Evolutionary conservation across 2,797 vertebrate genomes (phyloP).

Genomic region (Cheirogaleus major): DNA sequence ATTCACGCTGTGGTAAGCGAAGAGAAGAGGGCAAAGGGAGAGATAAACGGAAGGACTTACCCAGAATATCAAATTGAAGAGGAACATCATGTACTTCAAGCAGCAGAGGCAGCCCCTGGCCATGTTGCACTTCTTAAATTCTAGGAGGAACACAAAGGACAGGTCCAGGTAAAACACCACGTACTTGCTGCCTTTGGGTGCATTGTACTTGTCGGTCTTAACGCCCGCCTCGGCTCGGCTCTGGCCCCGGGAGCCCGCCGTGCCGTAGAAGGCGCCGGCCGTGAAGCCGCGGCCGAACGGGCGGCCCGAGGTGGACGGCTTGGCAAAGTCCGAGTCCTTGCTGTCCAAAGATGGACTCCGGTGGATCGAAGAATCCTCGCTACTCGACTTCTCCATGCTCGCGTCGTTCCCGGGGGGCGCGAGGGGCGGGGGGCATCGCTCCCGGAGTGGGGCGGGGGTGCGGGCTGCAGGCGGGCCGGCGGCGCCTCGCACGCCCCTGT

Average conservation of each 20-base stretch:
- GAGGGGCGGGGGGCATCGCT: constrained; percentile 79
- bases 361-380: constrained; percentile 98
- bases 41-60: constrained; percentile 89
- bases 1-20: not conserved
- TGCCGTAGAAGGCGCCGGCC: constrained; percentile 98
- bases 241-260: constrained; percentile 89
- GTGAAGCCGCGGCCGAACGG: constrained; percentile 96
- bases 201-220: constrained; percentile 92
- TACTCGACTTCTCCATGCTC: constrained; percentile 99
- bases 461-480: not conserved
- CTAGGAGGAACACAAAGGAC: constrained; percentile 99
- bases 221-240: constrained; percentile 83
- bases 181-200: constrained; percentile 98
- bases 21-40: constrained; percentile 40
- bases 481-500: constrained; percentile 32
- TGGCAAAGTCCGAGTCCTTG: constrained; percentile 95
- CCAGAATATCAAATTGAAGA: constrained; percentile 99
- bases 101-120: constrained; percentile 99
- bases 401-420: constrained; percentile 84
- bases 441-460: constrained; percentile 47
- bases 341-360: constrained; percentile 99
- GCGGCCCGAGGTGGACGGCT: constrained; percentile 94
- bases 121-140: constrained; percentile 99
- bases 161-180: constrained; percentile 99
- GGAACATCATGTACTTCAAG: constrained; percentile 99